Conservation (phyloP, 1,140 invertebrate species). For the Drosophila tsacasi region DNA sequence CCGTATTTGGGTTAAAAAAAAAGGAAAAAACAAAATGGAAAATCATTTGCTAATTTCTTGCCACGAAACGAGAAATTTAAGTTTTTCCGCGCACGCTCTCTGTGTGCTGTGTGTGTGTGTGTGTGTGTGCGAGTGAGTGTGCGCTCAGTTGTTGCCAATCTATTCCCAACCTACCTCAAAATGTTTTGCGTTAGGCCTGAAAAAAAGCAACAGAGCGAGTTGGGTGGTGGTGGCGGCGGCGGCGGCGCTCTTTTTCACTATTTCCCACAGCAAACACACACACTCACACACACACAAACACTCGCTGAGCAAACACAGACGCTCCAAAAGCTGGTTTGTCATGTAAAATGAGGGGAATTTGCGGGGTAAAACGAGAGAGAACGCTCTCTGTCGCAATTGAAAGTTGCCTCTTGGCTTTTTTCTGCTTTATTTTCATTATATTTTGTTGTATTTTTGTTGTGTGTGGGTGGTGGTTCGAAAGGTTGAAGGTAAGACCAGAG, state of each 20-base stretch:
- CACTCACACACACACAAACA: conserved; percentile 16
- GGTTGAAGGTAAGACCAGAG: conserved; percentile 76
- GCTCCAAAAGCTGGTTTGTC: conserved; percentile 69
- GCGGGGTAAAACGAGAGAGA: conserved; percentile 32
- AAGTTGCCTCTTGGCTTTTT: conserved; percentile 61
- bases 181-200: conserved; percentile 83
- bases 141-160: conserved; percentile 77
- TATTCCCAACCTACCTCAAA: conserved; percentile 85
- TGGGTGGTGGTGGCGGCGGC: conserved; percentile 37
- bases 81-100: conserved; percentile 68
- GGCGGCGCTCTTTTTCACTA: conserved; percentile 73
- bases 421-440: conserved; percentile 17
- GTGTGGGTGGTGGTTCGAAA: conserved; percentile 46
- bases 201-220: conserved; percentile 77
- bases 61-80: conserved; percentile 81
- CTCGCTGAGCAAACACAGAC: conserved; percentile 54
- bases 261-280: conserved; percentile 64
- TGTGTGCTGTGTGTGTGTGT: conserved; percentile 24
- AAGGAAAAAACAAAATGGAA: conserved; percentile 59
- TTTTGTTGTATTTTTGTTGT: conserved; percentile 2
- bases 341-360: conserved; percentile 56
- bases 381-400: conserved; percentile 78
- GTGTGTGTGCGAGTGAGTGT: conserved; percentile 56
- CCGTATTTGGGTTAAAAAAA: conserved; percentile 80
- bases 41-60: conserved; percentile 83